Evolutionary conservation across 2,797 vertebrate genomes (phyloP).

Genomic region (Halcyon leucocephala): DNA sequence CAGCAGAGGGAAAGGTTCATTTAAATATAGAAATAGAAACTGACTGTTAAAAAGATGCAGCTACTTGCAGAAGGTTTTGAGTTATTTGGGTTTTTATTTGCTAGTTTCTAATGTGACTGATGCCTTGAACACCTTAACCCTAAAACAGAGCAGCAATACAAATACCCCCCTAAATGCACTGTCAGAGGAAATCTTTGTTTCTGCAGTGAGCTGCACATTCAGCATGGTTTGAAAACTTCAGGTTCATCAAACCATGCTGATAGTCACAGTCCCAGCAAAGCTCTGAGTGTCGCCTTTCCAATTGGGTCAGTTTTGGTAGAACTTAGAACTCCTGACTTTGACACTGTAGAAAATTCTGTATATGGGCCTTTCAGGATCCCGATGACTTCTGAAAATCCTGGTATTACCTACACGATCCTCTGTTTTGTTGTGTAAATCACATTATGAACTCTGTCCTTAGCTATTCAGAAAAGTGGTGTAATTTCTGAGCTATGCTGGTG

Average conservation of each 20-base stretch:
- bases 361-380: neutral
- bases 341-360: neutral
- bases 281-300: neutral
- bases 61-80: neutral
- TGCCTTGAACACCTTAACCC: neutral
- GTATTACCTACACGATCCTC: neutral
- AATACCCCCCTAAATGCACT: neutral
- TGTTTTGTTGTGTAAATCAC: neutral
- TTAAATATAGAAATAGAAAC: constrained; percentile 32
- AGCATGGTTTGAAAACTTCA: neutral
- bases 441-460: neutral
- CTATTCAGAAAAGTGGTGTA: rapidly evolving
- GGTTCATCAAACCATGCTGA: neutral
- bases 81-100: neutral
- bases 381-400: neutral
- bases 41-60: neutral
- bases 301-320: rapidly evolving
- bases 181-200: neutral
- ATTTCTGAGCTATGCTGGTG: neutral
- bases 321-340: neutral
- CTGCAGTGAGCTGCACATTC: neutral
- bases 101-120: neutral
- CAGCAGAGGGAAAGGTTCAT: neutral
- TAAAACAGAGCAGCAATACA: neutral
- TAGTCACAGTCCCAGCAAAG: rapidly evolving